A percentile compares a stretch with the other conserved stretches of the same genome.
Evolutionary conservation across 1,140 invertebrate species (phyloP).

Genomic region (Battus philenor): DNA sequence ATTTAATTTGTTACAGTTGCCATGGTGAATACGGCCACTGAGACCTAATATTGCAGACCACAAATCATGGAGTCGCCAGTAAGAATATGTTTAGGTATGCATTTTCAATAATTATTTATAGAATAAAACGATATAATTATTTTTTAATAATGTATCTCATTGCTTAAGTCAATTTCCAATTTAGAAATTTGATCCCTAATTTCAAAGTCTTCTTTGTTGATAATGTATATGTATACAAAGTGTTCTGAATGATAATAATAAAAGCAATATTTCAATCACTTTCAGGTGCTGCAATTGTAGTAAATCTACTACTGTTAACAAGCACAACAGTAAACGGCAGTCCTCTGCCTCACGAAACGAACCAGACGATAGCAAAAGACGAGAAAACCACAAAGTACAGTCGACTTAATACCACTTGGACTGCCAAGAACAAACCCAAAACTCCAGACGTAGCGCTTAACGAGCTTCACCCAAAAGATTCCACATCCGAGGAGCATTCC

Average conservation of each 20-base stretch:
- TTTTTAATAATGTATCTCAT: slow-evolving; percentile 1
- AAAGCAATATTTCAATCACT: slow-evolving; percentile 18
- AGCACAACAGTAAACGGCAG: slow-evolving; percentile 40
- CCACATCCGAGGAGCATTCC: slow-evolving; percentile 52
- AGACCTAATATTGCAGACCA: too few species aligned
- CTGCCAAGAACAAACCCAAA: slow-evolving; percentile 35
- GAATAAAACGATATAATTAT: slow-evolving; percentile 1
- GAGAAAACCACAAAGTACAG: slow-evolving; percentile 35
- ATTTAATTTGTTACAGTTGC: slow-evolving; percentile 6
- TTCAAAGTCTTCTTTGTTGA: background rate
- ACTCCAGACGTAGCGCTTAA: slow-evolving; percentile 51
- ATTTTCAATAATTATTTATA: background rate
- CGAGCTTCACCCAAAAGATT: slow-evolving; percentile 58
- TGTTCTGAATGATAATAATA: background rate
- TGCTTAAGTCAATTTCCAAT: background rate
- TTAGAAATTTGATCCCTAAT: background rate
- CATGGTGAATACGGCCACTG: background rate
- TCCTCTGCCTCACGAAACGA: slow-evolving; percentile 44
- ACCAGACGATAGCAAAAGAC: slow-evolving; percentile 33
- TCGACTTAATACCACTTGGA: slow-evolving; percentile 39
- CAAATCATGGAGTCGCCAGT: slow-evolving; percentile 64
- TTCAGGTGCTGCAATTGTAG: slow-evolving; percentile 67
- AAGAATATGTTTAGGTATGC: slow-evolving; percentile 67
- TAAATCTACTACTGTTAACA: slow-evolving; percentile 59
- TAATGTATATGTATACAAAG: background rate